Evolutionary conservation across 1,140 invertebrate species (phyloP).

Genomic region (Leguminivora glycinivorella): DNA sequence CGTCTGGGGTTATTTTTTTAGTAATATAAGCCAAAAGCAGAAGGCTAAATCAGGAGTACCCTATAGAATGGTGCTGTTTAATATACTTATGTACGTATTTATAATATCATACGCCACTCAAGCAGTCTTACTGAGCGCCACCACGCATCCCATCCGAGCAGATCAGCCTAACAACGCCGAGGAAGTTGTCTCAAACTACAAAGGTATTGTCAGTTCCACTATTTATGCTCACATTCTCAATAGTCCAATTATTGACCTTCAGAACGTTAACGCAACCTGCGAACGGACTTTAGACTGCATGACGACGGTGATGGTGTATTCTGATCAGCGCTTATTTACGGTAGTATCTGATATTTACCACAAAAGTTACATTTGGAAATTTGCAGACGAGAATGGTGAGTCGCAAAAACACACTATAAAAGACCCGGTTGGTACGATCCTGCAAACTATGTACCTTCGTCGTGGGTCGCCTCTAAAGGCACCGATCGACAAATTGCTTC

Average conservation of each 20-base stretch:
- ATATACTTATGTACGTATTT: slow-evolving; percentile 35
- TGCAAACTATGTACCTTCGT: slow-evolving; percentile 35
- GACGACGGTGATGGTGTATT: background rate
- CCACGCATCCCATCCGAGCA: slow-evolving; percentile 28
- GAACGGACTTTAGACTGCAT: slow-evolving; percentile 6
- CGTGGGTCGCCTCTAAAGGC: slow-evolving; percentile 28
- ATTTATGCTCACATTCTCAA: background rate
- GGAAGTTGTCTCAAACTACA: slow-evolving; percentile 21
- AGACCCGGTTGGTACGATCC: slow-evolving; percentile 19
- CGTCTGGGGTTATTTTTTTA: slow-evolving; percentile 40
- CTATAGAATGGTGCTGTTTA: slow-evolving; percentile 29
- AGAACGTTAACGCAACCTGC: background rate
- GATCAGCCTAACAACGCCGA: slow-evolving; percentile 28
- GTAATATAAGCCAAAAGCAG: slow-evolving; percentile 27
- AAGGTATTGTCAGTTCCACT: background rate
- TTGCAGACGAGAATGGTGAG: slow-evolving; percentile 28
- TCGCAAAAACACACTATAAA: slow-evolving; percentile 4
- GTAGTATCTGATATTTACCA: background rate
- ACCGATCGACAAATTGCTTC: background rate
- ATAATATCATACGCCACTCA: slow-evolving; percentile 34
- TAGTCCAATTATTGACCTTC: background rate
- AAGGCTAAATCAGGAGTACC: slow-evolving; percentile 19
- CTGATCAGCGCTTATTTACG: background rate
- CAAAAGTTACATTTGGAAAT: background rate
- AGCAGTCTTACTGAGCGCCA: slow-evolving; percentile 32